Evolutionary conservation across 2,888 invertebrate genomes (phyloP).

Genomic region (Bedellia somnulentella): DNA sequence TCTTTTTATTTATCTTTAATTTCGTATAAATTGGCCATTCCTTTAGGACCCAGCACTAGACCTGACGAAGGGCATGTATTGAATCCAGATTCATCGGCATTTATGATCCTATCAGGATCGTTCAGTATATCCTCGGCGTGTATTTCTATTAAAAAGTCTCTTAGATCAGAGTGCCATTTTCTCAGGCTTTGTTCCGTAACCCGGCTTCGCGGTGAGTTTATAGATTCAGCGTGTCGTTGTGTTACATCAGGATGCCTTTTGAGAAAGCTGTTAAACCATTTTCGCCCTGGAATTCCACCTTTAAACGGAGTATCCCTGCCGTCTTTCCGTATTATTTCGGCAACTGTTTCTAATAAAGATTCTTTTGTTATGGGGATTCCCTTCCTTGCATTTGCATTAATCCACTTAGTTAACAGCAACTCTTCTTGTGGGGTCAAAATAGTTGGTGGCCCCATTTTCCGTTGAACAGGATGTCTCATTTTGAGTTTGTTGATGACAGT

Average conservation of each 20-base stretch:
- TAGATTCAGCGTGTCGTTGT: constrained; percentile 1
- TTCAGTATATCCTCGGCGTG: constrained; percentile 4
- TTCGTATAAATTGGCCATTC: constrained; percentile 9
- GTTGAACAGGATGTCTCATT: too few species aligned
- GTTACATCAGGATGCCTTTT: constrained; percentile 2
- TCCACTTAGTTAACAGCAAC: too few species aligned
- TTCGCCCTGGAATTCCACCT: too few species aligned
- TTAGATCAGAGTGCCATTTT: constrained; percentile 5
- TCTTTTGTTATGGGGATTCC: too few species aligned
- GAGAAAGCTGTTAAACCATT: too few species aligned
- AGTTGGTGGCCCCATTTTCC: too few species aligned
- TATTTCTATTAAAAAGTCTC: constrained; percentile 5
- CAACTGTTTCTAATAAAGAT: too few species aligned
- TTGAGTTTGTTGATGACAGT: too few species aligned
- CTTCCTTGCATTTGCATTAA: too few species aligned
- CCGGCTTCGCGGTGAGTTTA: constrained; percentile 2
- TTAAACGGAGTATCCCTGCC: too few species aligned
- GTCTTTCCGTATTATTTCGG: too few species aligned
- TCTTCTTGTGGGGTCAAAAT: too few species aligned
- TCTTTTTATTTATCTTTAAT: constrained; percentile 10
- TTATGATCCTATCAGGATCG: constrained; percentile 5
- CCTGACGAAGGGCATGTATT: constrained; percentile 10
- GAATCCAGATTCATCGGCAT: constrained; percentile 7
- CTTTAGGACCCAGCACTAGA: constrained; percentile 8
- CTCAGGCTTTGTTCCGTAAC: constrained; percentile 4